Base-by-base conservation (phyloP, 1,140 invertebrate genomes). In the Lucilia cuprina region DNA sequence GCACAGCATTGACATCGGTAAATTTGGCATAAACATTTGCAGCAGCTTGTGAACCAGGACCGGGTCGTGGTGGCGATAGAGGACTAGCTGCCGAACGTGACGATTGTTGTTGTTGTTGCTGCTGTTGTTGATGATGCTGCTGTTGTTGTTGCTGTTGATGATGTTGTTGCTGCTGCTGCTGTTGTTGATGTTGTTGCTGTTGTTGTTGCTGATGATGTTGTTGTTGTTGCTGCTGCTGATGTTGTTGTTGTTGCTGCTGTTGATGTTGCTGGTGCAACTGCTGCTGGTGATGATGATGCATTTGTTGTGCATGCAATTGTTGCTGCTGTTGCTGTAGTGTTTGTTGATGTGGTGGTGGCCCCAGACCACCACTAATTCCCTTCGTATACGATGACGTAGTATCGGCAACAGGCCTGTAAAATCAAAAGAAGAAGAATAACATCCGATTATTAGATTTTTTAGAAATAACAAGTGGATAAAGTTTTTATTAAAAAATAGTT, bases 81-180 rank as follows among this genome's bases (percentile, higher is more conserved):
- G 89, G 89, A 87, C 89, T 91, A 86, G 89, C 89, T 86, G 86
- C 89, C 77, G 89, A 87, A 78, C 89, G 86, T 25, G 88, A 87
- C 30, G 85, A 86, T 85, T 89, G 87, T 77, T 86, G 88, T 74
- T 89, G 89, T 21, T 88, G 88, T 0, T 88, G 85, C 30, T 83
- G 85, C 0, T 87, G 88, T 0, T 89, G 87, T 0, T 88, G 87
- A 0, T 87, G 86, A 0, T 87, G 87, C 0, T 86, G 86, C 0
- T 86, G 87, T 2, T 86, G 86, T 9, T 86, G 87, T 0, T 88
- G 87, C 0, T 88, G 88, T 0, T 86, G 86, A 0, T 88, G 88
- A 0, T 87, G 88, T 0, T 86, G 87, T 0, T 87, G 86, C 0
- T 88, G 87, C 0, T 86, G 85, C 0, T 88, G 87, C 0, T 87